These are phyloP conservation scores for Phodopus roborovskii DNA, from an alignment of 2,113 vertebrate species.

Conservation along the genomic window DNA sequence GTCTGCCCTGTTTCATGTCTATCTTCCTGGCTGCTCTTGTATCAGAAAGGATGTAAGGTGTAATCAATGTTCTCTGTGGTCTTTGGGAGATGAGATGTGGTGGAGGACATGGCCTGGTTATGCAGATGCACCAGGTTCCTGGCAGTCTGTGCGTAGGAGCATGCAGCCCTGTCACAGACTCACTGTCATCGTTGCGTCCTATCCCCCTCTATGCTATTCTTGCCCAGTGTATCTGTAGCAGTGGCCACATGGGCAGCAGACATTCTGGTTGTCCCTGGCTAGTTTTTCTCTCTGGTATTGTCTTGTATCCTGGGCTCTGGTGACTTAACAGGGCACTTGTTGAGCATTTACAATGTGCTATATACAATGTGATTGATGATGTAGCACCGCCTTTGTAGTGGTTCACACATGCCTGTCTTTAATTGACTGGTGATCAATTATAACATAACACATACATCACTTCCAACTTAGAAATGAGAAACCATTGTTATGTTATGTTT, in stretches of 20 bases:
- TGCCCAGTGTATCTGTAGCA: background rate
- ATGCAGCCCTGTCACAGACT: background rate
- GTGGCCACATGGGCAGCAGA: background rate
- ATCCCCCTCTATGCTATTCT: background rate
- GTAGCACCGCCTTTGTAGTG: background rate
- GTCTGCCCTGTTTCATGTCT: background rate
- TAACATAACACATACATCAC: background rate
- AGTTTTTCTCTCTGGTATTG: background rate
- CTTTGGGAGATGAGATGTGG: background rate
- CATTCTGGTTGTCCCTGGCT: background rate
- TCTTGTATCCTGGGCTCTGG: background rate
- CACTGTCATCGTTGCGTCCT: background rate
- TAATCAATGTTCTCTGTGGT: background rate
- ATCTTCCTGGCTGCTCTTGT: background rate
- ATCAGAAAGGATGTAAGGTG: background rate
- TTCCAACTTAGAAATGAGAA: background rate
- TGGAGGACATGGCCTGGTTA: background rate
- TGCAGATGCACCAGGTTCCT: background rate
- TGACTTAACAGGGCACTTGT: background rate
- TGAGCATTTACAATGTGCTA: background rate
- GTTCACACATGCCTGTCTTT: background rate
- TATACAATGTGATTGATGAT: background rate
- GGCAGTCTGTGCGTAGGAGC: background rate
- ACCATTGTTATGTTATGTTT: background rate
- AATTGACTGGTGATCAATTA: background rate